phyloP scores from a whole-genome alignment of 2,113 vertebrate genomes.

The Oryzias curvinotus region DNA sequence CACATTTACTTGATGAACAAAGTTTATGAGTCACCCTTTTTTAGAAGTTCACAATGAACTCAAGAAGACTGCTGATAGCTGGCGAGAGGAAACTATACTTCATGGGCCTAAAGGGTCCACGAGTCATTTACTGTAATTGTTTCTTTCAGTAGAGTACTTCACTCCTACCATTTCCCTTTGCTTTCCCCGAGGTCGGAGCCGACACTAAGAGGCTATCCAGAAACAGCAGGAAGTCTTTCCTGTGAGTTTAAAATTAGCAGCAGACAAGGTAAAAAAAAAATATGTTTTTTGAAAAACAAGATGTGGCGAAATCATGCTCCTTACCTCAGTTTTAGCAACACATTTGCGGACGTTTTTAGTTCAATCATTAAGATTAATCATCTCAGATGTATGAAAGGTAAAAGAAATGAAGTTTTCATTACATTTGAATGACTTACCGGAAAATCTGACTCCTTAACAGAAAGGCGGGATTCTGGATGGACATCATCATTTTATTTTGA shows the following conservation, averaged over 20 bases:
- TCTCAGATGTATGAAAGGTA: not conserved
- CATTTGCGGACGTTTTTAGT: not conserved
- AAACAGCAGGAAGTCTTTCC: slow-evolving; percentile 18
- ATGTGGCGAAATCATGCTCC: not conserved
- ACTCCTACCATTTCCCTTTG: slow-evolving; percentile 24
- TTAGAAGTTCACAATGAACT: slow-evolving; percentile 10
- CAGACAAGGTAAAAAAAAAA: not conserved
- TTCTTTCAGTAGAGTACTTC: slow-evolving; percentile 29
- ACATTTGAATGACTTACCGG: not conserved
- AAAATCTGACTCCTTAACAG: slow-evolving; percentile 1
- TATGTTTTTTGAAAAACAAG: no score
- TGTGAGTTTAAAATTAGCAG: slow-evolving; percentile 21
- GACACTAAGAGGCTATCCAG: slow-evolving; percentile 9
- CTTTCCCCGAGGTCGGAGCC: slow-evolving; percentile 16
- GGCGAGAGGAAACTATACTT: slow-evolving; percentile 6
- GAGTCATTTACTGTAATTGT: slow-evolving; percentile 43
- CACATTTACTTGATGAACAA: slow-evolving; percentile 18
- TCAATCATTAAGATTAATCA: not conserved
- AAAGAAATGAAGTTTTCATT: not conserved
- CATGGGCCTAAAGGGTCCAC: slow-evolving; percentile 35
- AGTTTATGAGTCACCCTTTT: slow-evolving; percentile 45
- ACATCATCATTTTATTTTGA: slow-evolving; percentile 5
- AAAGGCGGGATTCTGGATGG: not conserved
- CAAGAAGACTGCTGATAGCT: slow-evolving; percentile 6
- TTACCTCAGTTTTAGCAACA: not conserved